These are phyloP conservation scores for Temnothorax longispinosus DNA, from an alignment of 1,140 invertebrate species.

Conservation along the genomic window DNA sequence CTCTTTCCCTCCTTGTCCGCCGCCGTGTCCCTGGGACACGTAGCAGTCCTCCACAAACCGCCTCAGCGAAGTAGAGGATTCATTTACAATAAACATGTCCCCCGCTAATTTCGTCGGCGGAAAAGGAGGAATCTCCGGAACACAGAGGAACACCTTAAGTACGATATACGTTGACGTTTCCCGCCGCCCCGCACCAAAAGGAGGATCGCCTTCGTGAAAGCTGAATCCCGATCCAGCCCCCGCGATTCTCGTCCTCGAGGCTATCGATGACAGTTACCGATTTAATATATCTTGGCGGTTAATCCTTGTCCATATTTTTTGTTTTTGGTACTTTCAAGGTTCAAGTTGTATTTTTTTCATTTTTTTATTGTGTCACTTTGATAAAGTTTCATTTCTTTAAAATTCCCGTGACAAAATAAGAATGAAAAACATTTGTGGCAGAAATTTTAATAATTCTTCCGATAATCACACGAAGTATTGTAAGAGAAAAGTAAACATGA, in stretches of 20 bases:
- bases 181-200: constrained; percentile 58
- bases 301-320: neutral
- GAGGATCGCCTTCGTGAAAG: constrained; percentile 66
- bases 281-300: constrained; percentile 25
- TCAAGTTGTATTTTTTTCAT: neutral
- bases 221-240: constrained; percentile 36
- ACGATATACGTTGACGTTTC: constrained; percentile 72
- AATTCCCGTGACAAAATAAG: neutral
- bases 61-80: constrained; percentile 78
- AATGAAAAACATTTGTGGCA: neutral
- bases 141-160: constrained; percentile 70
- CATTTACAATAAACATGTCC: constrained; percentile 86
- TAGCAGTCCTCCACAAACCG: constrained; percentile 70
- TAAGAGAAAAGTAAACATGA: neutral
- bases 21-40: constrained; percentile 63
- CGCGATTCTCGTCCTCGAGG: neutral
- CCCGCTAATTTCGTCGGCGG: constrained; percentile 81
- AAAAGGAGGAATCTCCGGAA: constrained; percentile 77
- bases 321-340: neutral
- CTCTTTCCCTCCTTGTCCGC: constrained; percentile 50
- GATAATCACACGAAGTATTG: neutral
- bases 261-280: constrained; percentile 30
- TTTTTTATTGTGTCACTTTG: neutral
- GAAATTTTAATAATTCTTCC: neutral
- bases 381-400: neutral